These are phyloP conservation scores for Sus scrofa DNA, from an alignment of 2,113 vertebrate species.

Conservation along the genomic window DNA sequence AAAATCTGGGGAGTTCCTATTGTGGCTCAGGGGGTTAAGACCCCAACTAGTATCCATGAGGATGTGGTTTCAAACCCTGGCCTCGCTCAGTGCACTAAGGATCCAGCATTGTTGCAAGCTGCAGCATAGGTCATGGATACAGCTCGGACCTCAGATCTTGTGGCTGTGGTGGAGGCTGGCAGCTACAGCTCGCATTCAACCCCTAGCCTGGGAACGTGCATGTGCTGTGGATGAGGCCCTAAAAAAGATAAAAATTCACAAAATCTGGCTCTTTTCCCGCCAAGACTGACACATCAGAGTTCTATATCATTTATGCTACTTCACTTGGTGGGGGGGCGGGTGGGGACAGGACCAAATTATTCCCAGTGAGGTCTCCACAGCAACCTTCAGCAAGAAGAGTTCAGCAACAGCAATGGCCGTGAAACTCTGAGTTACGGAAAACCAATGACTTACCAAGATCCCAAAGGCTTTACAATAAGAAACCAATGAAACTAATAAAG, in stretches of 20 bases:
- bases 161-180: too few relatives aligned
- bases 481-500: not conserved
- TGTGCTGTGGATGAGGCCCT: too few relatives aligned
- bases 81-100: too few relatives aligned
- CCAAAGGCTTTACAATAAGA: not conserved
- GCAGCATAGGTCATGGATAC: too few relatives aligned
- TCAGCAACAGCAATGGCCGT: not conserved
- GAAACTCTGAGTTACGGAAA: not conserved
- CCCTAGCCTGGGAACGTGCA: too few relatives aligned
- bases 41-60: too few relatives aligned
- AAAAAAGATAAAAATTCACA: not conserved
- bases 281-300: not conserved
- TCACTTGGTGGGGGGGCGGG: not conserved
- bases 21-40: too few relatives aligned
- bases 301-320: not conserved
- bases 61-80: too few relatives aligned
- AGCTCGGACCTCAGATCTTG: too few relatives aligned
- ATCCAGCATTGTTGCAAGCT: too few relatives aligned
- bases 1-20: too few relatives aligned
- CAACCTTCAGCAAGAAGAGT: not conserved
- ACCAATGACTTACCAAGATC: not conserved
- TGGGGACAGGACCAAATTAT: not conserved
- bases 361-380: not conserved
- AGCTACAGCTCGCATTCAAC: too few relatives aligned
- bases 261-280: not conserved